Evolutionary conservation across 2,113 vertebrate genomes (phyloP), one percentile per base, ranked within the genome.

Genomic region (Alethe diademata): DNA sequence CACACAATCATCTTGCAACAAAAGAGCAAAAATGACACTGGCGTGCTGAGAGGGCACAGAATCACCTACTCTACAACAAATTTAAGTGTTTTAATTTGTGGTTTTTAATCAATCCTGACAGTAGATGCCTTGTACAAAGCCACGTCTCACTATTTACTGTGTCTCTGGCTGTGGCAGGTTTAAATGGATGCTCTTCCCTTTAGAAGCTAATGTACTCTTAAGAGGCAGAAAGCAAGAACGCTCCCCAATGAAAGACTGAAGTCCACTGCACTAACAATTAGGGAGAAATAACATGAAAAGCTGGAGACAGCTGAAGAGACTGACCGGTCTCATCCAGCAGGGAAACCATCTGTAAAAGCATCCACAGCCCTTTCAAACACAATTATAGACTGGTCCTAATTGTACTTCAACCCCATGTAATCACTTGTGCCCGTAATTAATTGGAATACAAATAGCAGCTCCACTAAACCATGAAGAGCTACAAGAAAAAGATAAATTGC

Each of bases 381-480:
- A 69, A 43, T 89, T 86, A 89, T 2, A 96, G 71, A 23, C 42
- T 79, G 45, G 40, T 60, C 83, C 72, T 92, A 83, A 86, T 86
- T 70, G 47, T 57, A 33, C 50, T 71, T 83, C 64, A 92, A 29
- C 50, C 51, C 67, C 25, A 14, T 38, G n/a, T 58, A 80, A 91
- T 86, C 50, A 43, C 64, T 80, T 66, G 56, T 74, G 79, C 31
- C 69, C 80, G 25, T 88, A 94, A 88, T 86, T 92, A 95, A 91
- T 33, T 58, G 60, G 60, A 80, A 86, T 74, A 92, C 47, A 88
- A 91, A 92, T 2, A 92, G 71, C 88, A 91, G 80, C 51, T 73
- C 73, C 76, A 80, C 51, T 70, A 86, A 95, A 84, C 67, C 84
- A 62, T 62, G n/a, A 88, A 73, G 38, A 78, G 73, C 75, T 76